Base-by-base conservation (phyloP, 2,888 invertebrate genomes). In the Eulithis testata region DNA sequence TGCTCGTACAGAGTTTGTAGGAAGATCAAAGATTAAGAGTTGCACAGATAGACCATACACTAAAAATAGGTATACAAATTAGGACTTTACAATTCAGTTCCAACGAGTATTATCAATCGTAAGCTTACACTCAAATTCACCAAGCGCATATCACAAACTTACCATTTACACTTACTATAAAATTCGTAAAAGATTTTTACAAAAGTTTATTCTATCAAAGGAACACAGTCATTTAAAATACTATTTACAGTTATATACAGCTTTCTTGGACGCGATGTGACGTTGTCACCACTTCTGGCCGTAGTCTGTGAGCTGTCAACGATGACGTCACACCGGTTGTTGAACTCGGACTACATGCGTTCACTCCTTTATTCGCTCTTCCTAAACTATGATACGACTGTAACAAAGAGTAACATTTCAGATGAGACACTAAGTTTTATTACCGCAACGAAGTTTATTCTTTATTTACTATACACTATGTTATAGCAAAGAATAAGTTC, bases 261-360 rank as follows among this genome's bases (percentile, higher is more conserved):
- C 97, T 97, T 93, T 97, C 97, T 90, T 97, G 97, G 91, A 97
- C 97, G 83, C 97, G 95, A 93, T 97, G 97, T 73, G 97, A 97
- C 70, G 97, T 97, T 76, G 97, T 97, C 73, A 97, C 97, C 76
- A 97, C 96, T 89, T 97, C 97, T 72, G 97, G 97, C 79, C 96
- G 95, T 80, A 96, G 95, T 74, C 96, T 95, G 88, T 96, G 96
- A 81, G 96, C 96, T 69, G 96, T 96, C 66, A 96, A 93, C 69
- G 96, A 96, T 83, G 96, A 96, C 82, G 96, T 95, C 80, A 96
- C 96, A 11, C 93, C 93, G 0, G 86, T 84, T 0, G 84, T 83
- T 2, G 90, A 89, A 63, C 93, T 91, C 0, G 94, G 94, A 76
- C 94, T 94, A 77, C 92, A 91, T 65, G 94, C 94, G 73, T 94